Evolutionary conservation across 1,140 invertebrate genomes (phyloP).

Genomic region (Bathynomus jamesi): DNA sequence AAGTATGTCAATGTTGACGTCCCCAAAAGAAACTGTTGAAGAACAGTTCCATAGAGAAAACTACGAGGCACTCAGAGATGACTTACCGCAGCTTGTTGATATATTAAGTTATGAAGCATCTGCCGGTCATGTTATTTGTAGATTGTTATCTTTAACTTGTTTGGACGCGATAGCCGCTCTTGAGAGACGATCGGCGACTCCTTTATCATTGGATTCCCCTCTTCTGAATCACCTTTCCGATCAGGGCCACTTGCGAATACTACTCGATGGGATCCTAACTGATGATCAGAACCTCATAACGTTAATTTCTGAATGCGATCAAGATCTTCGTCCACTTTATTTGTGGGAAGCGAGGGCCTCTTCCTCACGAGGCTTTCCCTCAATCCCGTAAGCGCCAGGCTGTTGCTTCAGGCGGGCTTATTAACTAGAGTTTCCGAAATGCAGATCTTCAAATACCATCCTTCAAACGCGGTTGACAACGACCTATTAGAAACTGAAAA

Average conservation of each 20-base stretch:
- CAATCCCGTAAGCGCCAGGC: conserved; percentile 61
- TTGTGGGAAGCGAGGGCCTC: conserved; percentile 82
- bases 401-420: conserved; percentile 63
- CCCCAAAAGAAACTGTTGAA: conserved; percentile 42
- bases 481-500: conserved; percentile 44
- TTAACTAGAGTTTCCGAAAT: conserved; percentile 65
- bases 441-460: conserved; percentile 64
- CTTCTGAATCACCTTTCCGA: conserved; percentile 28
- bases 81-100: conserved; percentile 72
- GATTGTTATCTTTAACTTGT: conserved; percentile 69
- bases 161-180: conserved; percentile 69
- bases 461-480: conserved; percentile 51
- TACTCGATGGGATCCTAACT: conserved; percentile 68
- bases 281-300: conserved; percentile 62
- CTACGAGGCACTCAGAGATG: conserved; percentile 56
- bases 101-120: conserved; percentile 77
- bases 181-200: conserved; percentile 63
- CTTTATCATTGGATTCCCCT: conserved; percentile 59
- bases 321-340: conserved; percentile 66
- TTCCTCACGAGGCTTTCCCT: conserved; percentile 66
- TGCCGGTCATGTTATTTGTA: conserved; percentile 76
- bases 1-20: conserved; percentile 26
- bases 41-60: conserved; percentile 46
- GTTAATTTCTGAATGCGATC: conserved; percentile 59
- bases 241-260: conserved; percentile 70